Base-by-base conservation (phyloP, 1,140 invertebrate genomes). In the Scaptomyza graminum region DNA sequence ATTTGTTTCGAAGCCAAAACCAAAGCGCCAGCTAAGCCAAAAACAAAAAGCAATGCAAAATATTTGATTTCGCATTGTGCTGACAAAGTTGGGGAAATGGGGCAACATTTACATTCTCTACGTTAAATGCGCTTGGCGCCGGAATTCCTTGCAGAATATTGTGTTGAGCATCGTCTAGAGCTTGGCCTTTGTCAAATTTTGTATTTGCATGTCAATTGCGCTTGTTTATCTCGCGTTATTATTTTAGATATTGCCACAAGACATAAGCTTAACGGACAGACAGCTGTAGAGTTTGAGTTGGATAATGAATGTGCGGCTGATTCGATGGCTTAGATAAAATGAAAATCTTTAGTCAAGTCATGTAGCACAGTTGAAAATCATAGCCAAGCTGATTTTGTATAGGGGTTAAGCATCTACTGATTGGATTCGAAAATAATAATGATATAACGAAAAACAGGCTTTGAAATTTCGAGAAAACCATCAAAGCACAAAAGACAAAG, bases 121-220 rank as follows among this genome's bases (percentile, higher is more conserved):
- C 15, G 46, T 16, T 47, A 60, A 46, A 55, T 71, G 69, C 47
- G 68, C 31, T 63, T 66, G 60, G 66, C 82, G 59, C 62, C 74
- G 65, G 31, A 61, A 69, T 74, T 52, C 69, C 80, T 49, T 78
- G 55, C 13, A 31, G 18, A 22, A 22, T 22, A 3, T 22, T 22
- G 18, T 22, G 18, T 22, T 22, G 25, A 57, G 54, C n/a, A 5
- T n/a, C 22, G 55, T 44, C 41, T 47, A n/a, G 13, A 6, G 28
- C 49, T 62, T 39, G 34, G 65, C 50, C 51, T 39, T 57, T 61
- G 13, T 34, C 13, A 68, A 82, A 85, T 88, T 79, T 79, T 88
- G 78, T 87, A 87, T 87, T 87, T 87, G 82, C 82, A 87, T 87
- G 82, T 82, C 82, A 87, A 87, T 87, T 87, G 83, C 64, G 78